phyloP scores from a whole-genome alignment of 2,113 vertebrate genomes.

The Mus musculus region GRCm39 chr1:116130001-116130500 shows the following conservation, averaged over 20 bases:
- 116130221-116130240: neutral
- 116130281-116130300: neutral
- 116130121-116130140: neutral
- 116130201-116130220: neutral
- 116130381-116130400: neutral
- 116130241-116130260: neutral
- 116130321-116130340: neutral
- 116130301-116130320: neutral
- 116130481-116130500: neutral
- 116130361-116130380: neutral
- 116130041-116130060: neutral
- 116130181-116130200: neutral
- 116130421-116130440: neutral
- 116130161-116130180: neutral
- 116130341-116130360: neutral
- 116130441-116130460: neutral
- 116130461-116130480: rapidly evolving
- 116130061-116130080: neutral
- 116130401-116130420: neutral
- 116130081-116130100: neutral
- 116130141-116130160: too few species aligned
- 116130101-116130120: neutral
- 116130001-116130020: neutral
- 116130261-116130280: neutral
- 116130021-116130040: neutral